Base-by-base conservation (phyloP, 2,888 invertebrate genomes). In the Cryptus viduatorius region DNA sequence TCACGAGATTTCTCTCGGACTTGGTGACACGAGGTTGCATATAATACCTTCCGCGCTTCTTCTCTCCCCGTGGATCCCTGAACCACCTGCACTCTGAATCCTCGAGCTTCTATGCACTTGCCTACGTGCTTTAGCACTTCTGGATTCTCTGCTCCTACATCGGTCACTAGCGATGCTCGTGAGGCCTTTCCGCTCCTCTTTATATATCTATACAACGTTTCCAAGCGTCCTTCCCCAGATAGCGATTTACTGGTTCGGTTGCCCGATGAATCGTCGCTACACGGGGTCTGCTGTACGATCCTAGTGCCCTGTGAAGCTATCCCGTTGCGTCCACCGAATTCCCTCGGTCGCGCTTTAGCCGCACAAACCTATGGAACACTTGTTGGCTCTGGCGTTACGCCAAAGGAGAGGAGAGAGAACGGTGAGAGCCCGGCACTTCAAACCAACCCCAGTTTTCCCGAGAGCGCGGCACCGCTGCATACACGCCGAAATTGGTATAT, bases 341-440 rank as follows among this genome's bases (percentile, higher is more conserved):
- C 65, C 65, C 79, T 79, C 56, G 85, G 59, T 59, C 79, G 68
- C 71, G 64, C 56, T 76, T 79, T 67, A 75, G 50, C 79, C 75
- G 42, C 83, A 86, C 87, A 61, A 83, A 87, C 86, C 88, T 87
- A 88, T 88, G 87, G 86, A 92, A 92, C 92, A 92, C 92, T 92
- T 92, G 92, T 92, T 92, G 92, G 91, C 89, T 88, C 87, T 89
- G 90, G 90, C 90, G 83, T 84, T 88, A 85, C 73, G 88, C 90
- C 86, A 86, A 76, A 31, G 75, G 75, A n/a, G 16, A 44, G 69
- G 50, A 44, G 67, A 64, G 76, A 61, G 79, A 73, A 8, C 14
- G 50, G 50, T 3, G 1, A 14, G 50, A n/a, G 64, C 46, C 42
- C 81, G 31, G 46, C 16, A 44, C 68, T 53, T 10, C 50, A 19